These are phyloP conservation scores for Leptobrachium leishanense DNA, from an alignment of 2,113 vertebrate genomes.

Conservation along the genomic window DNA sequence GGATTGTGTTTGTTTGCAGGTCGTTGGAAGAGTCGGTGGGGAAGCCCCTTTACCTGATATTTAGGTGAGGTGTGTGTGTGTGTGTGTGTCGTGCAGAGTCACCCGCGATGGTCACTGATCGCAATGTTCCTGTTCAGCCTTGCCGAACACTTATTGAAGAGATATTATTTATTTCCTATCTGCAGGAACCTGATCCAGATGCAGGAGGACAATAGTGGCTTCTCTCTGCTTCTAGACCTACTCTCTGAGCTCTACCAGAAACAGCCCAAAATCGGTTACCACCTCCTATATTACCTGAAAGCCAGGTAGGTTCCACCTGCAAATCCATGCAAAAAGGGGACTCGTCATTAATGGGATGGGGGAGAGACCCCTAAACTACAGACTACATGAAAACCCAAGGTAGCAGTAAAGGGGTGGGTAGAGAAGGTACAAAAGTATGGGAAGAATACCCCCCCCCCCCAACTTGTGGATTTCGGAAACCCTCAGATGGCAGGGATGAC, in stretches of 20 bases:
- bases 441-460: too few relatives aligned
- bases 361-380: too few relatives aligned
- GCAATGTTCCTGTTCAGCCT: too few relatives aligned
- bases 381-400: too few relatives aligned
- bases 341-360: too few relatives aligned
- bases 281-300: slow-evolving; percentile 91
- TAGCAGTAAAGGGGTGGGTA: too few relatives aligned
- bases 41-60: slow-evolving; percentile 92
- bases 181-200: slow-evolving; percentile 91
- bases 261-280: slow-evolving; percentile 95
- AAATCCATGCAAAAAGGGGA: neutral
- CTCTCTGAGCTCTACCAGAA: slow-evolving; percentile 95
- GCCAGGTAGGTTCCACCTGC: slow-evolving; percentile 75
- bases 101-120: too few relatives aligned
- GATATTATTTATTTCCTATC: neutral
- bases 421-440: too few relatives aligned
- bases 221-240: slow-evolving; percentile 89
- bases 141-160: neutral
- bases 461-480: too few relatives aligned
- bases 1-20: slow-evolving; percentile 60
- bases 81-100: too few relatives aligned
- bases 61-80: slow-evolving; percentile 63
- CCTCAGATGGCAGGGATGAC: too few relatives aligned
- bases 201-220: slow-evolving; percentile 95
- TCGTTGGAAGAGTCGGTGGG: slow-evolving; percentile 94